Base-by-base conservation (phyloP, 2,113 vertebrate species). In the Otolemur garnettii region DNA sequence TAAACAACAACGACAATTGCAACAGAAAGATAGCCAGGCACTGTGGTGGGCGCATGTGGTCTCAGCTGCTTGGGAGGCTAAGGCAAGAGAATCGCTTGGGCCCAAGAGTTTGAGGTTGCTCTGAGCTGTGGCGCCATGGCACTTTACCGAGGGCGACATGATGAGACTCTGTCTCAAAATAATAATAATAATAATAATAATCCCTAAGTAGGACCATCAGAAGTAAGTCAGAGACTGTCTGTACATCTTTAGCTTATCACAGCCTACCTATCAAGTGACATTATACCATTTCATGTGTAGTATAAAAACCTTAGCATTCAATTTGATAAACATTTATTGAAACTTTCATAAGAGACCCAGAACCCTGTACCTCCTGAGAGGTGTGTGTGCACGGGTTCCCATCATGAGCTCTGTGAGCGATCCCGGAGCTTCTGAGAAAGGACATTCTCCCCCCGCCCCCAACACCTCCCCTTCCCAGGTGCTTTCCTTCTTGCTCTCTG, bases 321-420 rank as follows among this genome's bases (percentile, higher is more conserved):
- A 26, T 42, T 10, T 28, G 22, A 60, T 68, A 50, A 28, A 17
- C 71, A 17, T 50, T 28, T 53, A 24, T 33, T 28, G 15, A 86
- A 42, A 45, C 24, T 68, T 94, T 80, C 77, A 53, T 64, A 81
- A 42, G 74, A 35, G 62, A 45, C 13, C 15, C 35, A 35, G 33
- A 35, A 57, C 66, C 75, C 57, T 19, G 53, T 72, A 75, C 10
- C 18, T 26, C 21, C 42, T 33, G 7, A 72, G n/a, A 80, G 12
- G 22, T 2, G 24, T 3, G 6, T 57, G 8, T 35, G 72, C n/a
- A n/a, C 19, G 8, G 74, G 22, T 24, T 24, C 72, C 72, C 26
- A 0, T 9, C 4, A 0, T 3, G 18, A 42, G 45, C 4, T 4
- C 2, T 1, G 22, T 22, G 4, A 50, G 10, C 33, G 4, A 74